Conservation (phyloP, 2,888 invertebrate species). For the Abrostola triplasia region DNA sequence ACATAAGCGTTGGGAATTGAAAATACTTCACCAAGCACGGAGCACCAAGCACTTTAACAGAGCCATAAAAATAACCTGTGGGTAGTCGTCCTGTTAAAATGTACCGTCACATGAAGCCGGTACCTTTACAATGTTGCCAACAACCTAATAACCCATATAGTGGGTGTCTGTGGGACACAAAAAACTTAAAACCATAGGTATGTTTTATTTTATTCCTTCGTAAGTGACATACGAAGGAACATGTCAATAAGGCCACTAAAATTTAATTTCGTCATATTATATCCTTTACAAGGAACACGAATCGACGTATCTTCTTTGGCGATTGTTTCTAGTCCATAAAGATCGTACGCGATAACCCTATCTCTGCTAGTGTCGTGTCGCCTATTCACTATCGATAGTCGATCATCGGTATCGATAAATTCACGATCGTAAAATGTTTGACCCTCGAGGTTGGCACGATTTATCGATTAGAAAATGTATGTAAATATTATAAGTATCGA, state of each 20-base stretch:
- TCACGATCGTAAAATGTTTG: slow-evolving; percentile 73
- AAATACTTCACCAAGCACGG: slow-evolving; percentile 11
- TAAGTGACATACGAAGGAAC: slow-evolving; percentile 54
- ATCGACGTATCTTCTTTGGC: slow-evolving; percentile 66
- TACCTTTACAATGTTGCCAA: slow-evolving; percentile 47
- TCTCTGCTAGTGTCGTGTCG: slow-evolving; percentile 73
- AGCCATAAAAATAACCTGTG: slow-evolving; percentile 30
- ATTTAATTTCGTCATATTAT: slow-evolving; percentile 77
- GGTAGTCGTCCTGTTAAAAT: slow-evolving; percentile 28
- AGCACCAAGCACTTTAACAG: no score
- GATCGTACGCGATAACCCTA: slow-evolving; percentile 81
- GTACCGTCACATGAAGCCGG: slow-evolving; percentile 40
- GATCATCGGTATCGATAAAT: slow-evolving; percentile 78
- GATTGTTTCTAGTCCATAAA: slow-evolving; percentile 79
- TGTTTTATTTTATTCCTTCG: slow-evolving; percentile 48
- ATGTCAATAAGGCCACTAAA: slow-evolving; percentile 69
- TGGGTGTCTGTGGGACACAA: slow-evolving; percentile 50
- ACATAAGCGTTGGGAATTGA: no score
- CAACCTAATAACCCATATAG: slow-evolving; percentile 49
- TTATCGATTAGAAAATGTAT: slow-evolving; percentile 77
- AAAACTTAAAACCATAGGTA: slow-evolving; percentile 37
- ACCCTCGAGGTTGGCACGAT: slow-evolving; percentile 79
- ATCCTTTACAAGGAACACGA: slow-evolving; percentile 70
- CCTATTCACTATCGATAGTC: slow-evolving; percentile 69
- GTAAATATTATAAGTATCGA: slow-evolving; percentile 72